Percentiles rank a stretch among this genome's conserved stretches.
phyloP scores from a whole-genome alignment of 92 coral and sea anemone species.

The Zoanthus gigantus region DNA sequence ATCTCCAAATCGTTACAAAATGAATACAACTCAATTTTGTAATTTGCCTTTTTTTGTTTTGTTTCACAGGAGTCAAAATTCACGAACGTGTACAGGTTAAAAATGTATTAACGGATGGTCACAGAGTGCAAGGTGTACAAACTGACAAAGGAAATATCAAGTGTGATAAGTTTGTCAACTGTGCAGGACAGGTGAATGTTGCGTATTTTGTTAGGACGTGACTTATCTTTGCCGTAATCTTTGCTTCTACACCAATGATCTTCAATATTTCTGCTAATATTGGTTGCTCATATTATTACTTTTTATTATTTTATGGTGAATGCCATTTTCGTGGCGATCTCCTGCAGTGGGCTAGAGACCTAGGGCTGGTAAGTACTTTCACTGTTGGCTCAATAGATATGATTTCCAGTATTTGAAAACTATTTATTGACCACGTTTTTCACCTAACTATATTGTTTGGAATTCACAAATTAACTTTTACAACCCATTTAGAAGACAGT shows the following conservation, averaged over 20 bases:
- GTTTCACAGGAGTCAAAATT: constrained; percentile 15
- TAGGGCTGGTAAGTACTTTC: constrained; percentile 59
- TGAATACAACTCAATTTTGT: not conserved
- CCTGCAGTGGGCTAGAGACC: constrained; percentile 66
- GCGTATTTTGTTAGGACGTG: too few species aligned
- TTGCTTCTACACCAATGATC: not conserved
- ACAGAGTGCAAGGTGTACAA: constrained; percentile 40
- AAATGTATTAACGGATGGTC: constrained; percentile 13
- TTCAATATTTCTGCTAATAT: not conserved
- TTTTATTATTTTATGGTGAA: not conserved
- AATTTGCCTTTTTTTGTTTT: not conserved
- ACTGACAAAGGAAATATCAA: constrained; percentile 58
- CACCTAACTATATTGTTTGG: too few species aligned
- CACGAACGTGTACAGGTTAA: constrained; percentile 33
- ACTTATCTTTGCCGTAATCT: too few species aligned
- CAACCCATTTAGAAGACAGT: too few species aligned
- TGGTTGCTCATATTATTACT: not conserved
- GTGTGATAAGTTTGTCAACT: constrained; percentile 59
- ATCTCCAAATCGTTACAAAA: too few species aligned
- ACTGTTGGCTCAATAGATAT: not conserved
- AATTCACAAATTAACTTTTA: too few species aligned
- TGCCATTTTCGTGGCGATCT: not conserved
- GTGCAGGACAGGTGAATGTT: constrained; percentile 56
- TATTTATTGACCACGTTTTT: not conserved
- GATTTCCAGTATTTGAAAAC: not conserved